Conservation (phyloP, 2,113 vertebrate species). For the Brachyhypopomus occidentalis region DNA sequence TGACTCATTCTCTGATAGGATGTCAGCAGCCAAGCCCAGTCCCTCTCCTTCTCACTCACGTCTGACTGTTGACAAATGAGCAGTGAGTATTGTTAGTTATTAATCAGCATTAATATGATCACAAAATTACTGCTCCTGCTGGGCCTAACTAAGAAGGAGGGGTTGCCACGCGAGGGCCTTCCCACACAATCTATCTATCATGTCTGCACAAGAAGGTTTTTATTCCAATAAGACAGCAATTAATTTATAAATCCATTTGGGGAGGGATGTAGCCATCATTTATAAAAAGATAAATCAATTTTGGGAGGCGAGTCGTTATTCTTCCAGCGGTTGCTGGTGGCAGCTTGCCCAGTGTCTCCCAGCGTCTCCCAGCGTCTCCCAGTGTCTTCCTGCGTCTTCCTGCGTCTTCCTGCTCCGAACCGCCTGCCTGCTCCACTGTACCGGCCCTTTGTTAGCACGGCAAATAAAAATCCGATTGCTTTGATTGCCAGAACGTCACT, state of each 20-base stretch:
- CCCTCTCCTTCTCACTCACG: conserved; percentile 85
- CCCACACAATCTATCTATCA: conserved; percentile 86
- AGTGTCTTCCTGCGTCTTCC: conserved; percentile 44
- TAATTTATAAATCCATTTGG: conserved; percentile 95
- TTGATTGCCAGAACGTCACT: conserved; percentile 79
- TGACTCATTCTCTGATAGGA: conserved; percentile 80
- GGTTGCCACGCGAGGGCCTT: conserved; percentile 77
- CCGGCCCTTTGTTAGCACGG: conserved; percentile 65
- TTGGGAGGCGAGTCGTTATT: conserved; percentile 80
- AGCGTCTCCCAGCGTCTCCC: conserved; percentile 45
- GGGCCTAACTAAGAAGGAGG: conserved; percentile 85
- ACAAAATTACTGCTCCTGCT: conserved; percentile 92
- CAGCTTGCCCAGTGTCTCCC: conserved; percentile 68
- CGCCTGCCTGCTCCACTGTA: conserved; percentile 25
- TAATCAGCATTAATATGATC: conserved; percentile 94
- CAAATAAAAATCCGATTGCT: conserved; percentile 76
- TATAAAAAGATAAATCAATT: conserved; percentile 93
- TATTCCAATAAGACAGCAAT: conserved; percentile 91
- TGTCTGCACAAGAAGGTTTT: conserved; percentile 85
- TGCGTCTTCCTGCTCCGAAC: not conserved
- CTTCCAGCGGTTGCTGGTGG: conserved; percentile 76
- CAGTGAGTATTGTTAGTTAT: conserved; percentile 88
- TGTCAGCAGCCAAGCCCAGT: conserved; percentile 88
- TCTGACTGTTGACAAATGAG: conserved; percentile 90
- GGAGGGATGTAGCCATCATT: conserved; percentile 85